Evolutionary conservation across 2,888 invertebrate genomes (phyloP).

Genomic region (Nomada ruficornis): DNA sequence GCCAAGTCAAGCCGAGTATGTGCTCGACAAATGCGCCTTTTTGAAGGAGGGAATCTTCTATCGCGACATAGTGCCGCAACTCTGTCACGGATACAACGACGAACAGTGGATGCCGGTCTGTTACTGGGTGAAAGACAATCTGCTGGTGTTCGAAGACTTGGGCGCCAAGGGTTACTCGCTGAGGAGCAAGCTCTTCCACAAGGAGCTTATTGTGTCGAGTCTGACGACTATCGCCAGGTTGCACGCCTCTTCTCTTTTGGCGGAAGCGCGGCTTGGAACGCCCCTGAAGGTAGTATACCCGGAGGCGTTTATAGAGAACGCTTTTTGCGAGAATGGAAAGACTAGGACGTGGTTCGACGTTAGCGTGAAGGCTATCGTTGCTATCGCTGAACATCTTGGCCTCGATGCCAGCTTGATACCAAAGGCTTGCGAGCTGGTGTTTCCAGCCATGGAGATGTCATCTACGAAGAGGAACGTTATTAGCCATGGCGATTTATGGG

Average conservation of each 20-base stretch:
- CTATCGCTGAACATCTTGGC: slow-evolving; percentile 72
- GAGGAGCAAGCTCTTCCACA: slow-evolving; percentile 68
- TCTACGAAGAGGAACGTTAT: slow-evolving; percentile 84
- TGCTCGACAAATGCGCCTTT: slow-evolving; percentile 85
- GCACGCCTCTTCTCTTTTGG: slow-evolving; percentile 78
- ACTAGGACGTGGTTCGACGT: slow-evolving; percentile 70
- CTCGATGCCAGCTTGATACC: slow-evolving; percentile 63
- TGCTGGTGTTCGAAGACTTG: slow-evolving; percentile 84
- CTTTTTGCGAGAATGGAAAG: slow-evolving; percentile 62
- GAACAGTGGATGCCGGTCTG: slow-evolving; percentile 79
- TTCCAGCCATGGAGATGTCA: slow-evolving; percentile 65
- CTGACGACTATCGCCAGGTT: slow-evolving; percentile 75
- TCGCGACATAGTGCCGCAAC: slow-evolving; percentile 82
- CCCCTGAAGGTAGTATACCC: slow-evolving; percentile 73
- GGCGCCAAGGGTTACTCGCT: slow-evolving; percentile 74
- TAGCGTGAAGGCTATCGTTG: slow-evolving; percentile 67
- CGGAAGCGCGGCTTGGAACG: slow-evolving; percentile 73
- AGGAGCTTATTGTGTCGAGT: slow-evolving; percentile 71
- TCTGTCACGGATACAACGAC: slow-evolving; percentile 76
- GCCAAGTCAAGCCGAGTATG: slow-evolving; percentile 84
- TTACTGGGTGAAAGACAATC: slow-evolving; percentile 76
- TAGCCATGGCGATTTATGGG: slow-evolving; percentile 88
- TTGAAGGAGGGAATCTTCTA: slow-evolving; percentile 85
- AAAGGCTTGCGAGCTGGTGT: slow-evolving; percentile 64
- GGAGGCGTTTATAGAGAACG: slow-evolving; percentile 71